phyloP scores from a whole-genome alignment of 2,888 invertebrate species.

The Loripinus fragilis region DNA sequence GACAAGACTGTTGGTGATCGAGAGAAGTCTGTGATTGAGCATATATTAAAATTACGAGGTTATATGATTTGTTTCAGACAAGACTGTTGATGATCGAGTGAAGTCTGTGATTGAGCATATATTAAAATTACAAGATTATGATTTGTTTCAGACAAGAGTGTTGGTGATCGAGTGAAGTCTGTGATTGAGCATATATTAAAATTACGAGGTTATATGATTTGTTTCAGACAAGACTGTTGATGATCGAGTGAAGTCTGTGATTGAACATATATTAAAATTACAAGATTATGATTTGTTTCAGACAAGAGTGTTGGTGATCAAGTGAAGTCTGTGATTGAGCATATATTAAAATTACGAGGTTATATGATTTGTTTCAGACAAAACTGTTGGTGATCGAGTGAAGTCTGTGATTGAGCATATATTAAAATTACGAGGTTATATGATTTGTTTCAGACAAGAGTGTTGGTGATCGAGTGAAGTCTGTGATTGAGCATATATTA shows the following conservation, averaged over 20 bases:
- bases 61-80: no score
- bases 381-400: no score
- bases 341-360: conserved; percentile 87
- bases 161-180: conserved; percentile 78
- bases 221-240: no score
- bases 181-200: no score
- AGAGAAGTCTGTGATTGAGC: conserved; percentile 87
- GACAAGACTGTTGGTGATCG: conserved; percentile 82
- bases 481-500: conserved; percentile 90
- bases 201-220: no score
- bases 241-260: no score
- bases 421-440: no score
- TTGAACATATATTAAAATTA: conserved; percentile 91
- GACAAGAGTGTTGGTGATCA: conserved; percentile 81
- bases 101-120: no score
- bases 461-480: conserved; percentile 79
- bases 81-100: no score
- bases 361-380: no score
- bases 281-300: conserved; percentile 53
- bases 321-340: conserved; percentile 87
- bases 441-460: conserved; percentile 79
- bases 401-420: no score
- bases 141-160: conserved; percentile 79
- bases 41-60: conserved; percentile 92
- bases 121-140: no score